Evolutionary conservation across 1,140 invertebrate species (phyloP), one percentile per base, ranked within the genome.

Genomic region (Drosophila saltans): DNA sequence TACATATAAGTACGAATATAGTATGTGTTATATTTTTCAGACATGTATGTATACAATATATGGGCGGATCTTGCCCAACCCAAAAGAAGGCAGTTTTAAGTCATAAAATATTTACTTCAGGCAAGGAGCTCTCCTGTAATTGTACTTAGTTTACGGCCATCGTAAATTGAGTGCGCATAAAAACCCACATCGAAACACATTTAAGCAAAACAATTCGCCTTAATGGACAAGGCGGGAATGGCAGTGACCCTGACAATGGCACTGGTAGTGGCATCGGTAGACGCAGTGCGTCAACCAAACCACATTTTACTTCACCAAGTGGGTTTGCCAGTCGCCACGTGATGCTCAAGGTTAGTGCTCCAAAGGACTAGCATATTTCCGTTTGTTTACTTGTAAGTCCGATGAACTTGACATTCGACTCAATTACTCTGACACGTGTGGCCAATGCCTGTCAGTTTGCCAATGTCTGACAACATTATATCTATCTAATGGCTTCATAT

Each of bases 121-220:
- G 39, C 41, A 62, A 61, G 59, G 41, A 45, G 45, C 59, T 57
- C 62, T 70, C 56, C 61, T 59, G 77, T 69, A 79, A 63, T 77
- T 73, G 74, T 77, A 72, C 65, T 72, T 72, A 69, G 69, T 77
- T 79, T 77, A 79, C 69, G 77, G 69, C 62, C 55, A 64, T 75
- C 77, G 63, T 79, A 79, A 79, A 79, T 79, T 79, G 77, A 62
- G 69, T 68, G 76, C 69, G 45, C 76, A 78, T 78, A 78, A 78
- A 78, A 69, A 69, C 66, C 66, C 64, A 79, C 74, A 79, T 52
- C 69, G 55, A 69, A 79, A 73, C 65, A 72, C 76, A 79, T 79
- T 72, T 78, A 76, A 76, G 72, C 33, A 43, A 66, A 66, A 66
- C 63, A 26, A 56, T 57, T 66, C 52, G 33, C 55, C 57, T 48